Percentiles rank a stretch among this genome's conserved stretches.
phyloP scores from a whole-genome alignment of 1,140 invertebrate species.

The Druon quercuslanigerum region DNA sequence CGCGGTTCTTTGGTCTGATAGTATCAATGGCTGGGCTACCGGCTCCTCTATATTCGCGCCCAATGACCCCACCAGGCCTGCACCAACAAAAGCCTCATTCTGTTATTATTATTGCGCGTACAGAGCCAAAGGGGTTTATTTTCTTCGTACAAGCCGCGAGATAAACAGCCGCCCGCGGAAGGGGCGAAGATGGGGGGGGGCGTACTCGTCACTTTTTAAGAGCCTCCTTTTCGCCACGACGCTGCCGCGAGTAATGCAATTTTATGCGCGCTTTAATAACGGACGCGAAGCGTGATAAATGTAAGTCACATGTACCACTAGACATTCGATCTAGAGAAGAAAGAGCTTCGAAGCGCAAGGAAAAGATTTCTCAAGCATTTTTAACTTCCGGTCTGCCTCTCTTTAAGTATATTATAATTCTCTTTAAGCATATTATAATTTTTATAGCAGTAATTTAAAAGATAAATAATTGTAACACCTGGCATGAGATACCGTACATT shows the following conservation, averaged over 20 bases:
- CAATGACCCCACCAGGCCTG: conserved; percentile 55
- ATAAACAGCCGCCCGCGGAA: conserved; percentile 44
- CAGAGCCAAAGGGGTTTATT: conserved; percentile 55
- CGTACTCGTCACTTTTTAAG: not conserved
- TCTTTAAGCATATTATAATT: no score
- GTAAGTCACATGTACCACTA: conserved; percentile 49
- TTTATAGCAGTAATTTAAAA: no score
- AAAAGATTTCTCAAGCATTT: not conserved
- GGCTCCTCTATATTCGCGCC: conserved; percentile 56
- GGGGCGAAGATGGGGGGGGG: not conserved
- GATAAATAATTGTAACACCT: no score
- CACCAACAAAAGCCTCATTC: conserved; percentile 65
- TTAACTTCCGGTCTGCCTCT: no score
- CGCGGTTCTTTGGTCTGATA: conserved; percentile 53
- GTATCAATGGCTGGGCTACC: conserved; percentile 48
- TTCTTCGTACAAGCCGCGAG: conserved; percentile 53
- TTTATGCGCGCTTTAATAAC: conserved; percentile 27
- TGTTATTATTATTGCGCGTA: conserved; percentile 67
- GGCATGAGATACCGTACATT: no score
- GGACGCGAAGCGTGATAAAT: conserved; percentile 55
- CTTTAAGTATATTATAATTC: no score
- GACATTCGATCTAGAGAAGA: not conserved
- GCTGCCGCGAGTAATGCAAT: conserved; percentile 18
- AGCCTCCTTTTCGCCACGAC: not conserved
- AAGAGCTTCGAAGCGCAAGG: not conserved